Conservation (phyloP, 2,888 invertebrate genomes). For the Isotomurus palustris region DNA sequence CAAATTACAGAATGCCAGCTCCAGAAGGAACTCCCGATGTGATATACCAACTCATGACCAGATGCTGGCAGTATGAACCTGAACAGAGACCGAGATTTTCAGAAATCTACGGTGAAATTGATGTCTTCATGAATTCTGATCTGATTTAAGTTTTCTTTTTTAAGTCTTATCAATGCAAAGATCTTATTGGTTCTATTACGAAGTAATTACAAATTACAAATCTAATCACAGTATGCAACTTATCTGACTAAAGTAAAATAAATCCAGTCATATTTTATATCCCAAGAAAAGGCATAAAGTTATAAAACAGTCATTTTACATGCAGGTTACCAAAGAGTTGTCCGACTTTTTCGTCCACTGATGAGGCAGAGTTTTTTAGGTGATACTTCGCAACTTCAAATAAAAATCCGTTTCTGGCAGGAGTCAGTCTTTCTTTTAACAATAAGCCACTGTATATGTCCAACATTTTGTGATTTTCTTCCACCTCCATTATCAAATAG, state of each 20-base stretch:
- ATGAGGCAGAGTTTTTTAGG: slow-evolving; percentile 14
- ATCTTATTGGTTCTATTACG: too few relatives aligned
- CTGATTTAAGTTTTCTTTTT: slow-evolving; percentile 22
- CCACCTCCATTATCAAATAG: slow-evolving; percentile 13
- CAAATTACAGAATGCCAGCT: slow-evolving; percentile 88
- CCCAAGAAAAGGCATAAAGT: too few relatives aligned
- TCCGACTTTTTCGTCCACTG: slow-evolving; percentile 13
- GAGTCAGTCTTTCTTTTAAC: slow-evolving; percentile 7
- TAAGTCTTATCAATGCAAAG: too few relatives aligned
- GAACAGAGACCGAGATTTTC: slow-evolving; percentile 88
- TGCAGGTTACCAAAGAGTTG: too few relatives aligned
- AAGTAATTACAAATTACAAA: too few relatives aligned
- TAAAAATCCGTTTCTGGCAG: slow-evolving; percentile 20
- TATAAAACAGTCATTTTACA: too few relatives aligned
- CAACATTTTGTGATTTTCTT: slow-evolving; percentile 17
- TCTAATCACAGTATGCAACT: too few relatives aligned
- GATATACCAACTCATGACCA: slow-evolving; percentile 83
- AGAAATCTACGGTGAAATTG: slow-evolving; percentile 58
- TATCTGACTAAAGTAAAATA: neutral
- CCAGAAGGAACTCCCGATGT: slow-evolving; percentile 76
- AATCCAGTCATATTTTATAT: too few relatives aligned
- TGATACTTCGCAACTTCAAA: slow-evolving; percentile 18
- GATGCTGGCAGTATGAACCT: slow-evolving; percentile 91
- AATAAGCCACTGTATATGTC: slow-evolving; percentile 10
- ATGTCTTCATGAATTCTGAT: slow-evolving; percentile 38